Evolutionary conservation across 2,797 vertebrate genomes (phyloP).

Genomic region (Semaprochilodus insignis): DNA sequence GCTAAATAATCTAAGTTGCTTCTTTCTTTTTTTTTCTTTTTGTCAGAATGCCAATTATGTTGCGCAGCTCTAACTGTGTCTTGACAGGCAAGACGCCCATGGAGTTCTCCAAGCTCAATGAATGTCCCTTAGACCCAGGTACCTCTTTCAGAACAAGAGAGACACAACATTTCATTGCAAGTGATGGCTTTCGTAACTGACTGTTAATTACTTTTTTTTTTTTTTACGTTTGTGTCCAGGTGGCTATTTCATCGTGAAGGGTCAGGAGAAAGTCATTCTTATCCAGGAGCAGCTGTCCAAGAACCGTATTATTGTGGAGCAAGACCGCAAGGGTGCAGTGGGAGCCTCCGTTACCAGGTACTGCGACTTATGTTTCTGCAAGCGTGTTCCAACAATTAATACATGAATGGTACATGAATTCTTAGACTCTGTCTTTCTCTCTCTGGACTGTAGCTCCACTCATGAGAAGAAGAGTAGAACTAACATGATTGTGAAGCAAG

Average conservation of each 20-base stretch:
- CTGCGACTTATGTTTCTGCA: not conserved
- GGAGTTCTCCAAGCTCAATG: constrained; percentile 95
- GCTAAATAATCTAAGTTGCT: not conserved
- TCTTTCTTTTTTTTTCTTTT: constrained; percentile 46
- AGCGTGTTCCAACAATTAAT: not conserved
- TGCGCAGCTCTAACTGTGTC: constrained; percentile 97
- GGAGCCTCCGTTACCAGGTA: constrained; percentile 99
- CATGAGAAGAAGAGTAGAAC: constrained; percentile 99
- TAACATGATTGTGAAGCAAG: constrained; percentile 95
- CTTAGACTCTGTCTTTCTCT: not conserved
- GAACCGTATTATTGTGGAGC: constrained; percentile 98
- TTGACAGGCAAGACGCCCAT: constrained; percentile 94
- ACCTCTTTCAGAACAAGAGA: not conserved
- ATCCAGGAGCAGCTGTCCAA: constrained; percentile 99
- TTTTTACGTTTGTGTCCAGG: constrained; percentile 72
- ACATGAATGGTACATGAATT: not conserved
- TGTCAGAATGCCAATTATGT: constrained; percentile 97
- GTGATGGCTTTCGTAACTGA: not conserved
- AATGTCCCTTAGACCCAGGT: constrained; percentile 98
- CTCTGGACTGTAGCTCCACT: constrained; percentile 85
- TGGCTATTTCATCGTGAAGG: constrained; percentile 98
- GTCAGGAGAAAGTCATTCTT: constrained; percentile 97
- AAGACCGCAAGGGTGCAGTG: constrained; percentile 93
- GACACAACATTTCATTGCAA: not conserved
- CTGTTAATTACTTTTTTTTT: not conserved